These are phyloP conservation scores for Caenorhabditis remanei DNA, from an alignment of 1,140 invertebrate species.

Conservation along the genomic window DNA sequence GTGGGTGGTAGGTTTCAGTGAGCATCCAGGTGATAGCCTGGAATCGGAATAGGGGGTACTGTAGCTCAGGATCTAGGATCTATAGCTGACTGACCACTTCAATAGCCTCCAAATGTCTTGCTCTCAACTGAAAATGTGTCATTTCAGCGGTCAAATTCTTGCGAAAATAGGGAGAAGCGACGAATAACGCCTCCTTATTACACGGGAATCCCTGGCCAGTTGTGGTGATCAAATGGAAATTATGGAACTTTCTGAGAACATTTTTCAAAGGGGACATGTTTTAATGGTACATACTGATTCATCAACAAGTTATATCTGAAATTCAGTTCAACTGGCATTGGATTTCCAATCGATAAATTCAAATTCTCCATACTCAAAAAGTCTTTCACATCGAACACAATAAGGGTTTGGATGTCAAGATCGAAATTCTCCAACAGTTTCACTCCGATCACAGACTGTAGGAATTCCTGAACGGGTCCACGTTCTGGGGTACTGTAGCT, in stretches of 20 bases:
- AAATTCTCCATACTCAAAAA: slow-evolving; percentile 15
- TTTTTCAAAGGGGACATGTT: not conserved
- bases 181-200: slow-evolving; percentile 12
- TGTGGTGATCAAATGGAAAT: not conserved
- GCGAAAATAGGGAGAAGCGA: slow-evolving; percentile 22
- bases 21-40: slow-evolving; percentile 5
- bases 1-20: slow-evolving; percentile 38
- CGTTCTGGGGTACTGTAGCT: slow-evolving; percentile 15
- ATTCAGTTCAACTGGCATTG: slow-evolving; percentile 19
- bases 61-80: not conserved
- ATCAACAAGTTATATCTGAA: slow-evolving; percentile 38
- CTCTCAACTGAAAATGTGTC: not conserved
- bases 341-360: slow-evolving; percentile 24
- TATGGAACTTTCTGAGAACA: not conserved
- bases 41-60: not conserved
- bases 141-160: not conserved
- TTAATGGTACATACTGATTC: not conserved
- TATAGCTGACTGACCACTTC: not conserved
- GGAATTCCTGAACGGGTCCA: not conserved
- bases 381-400: not conserved
- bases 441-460: not conserved
- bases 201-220: not conserved
- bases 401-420: not conserved
- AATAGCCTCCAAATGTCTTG: not conserved
- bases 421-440: not conserved